These are phyloP conservation scores for Diarsia brunnea DNA, from an alignment of 2,888 invertebrate genomes.

Conservation along the genomic window DNA sequence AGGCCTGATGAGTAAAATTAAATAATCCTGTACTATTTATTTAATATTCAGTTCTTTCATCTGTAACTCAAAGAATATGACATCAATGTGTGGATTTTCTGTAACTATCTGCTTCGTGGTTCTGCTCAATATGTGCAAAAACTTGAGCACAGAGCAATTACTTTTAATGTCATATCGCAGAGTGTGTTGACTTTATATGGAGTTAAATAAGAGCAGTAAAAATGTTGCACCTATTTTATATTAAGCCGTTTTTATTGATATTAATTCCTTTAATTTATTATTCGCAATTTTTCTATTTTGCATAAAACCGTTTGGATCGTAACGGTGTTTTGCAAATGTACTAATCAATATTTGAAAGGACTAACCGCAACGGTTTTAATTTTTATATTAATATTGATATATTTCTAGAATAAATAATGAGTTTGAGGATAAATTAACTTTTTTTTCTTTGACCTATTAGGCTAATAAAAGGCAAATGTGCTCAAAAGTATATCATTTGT, in stretches of 20 bases:
- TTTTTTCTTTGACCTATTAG: not conserved
- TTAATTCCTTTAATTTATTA: constrained; percentile 2
- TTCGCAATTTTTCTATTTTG: too few relatives aligned
- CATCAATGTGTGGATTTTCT: constrained; percentile 21
- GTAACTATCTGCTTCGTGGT: not conserved
- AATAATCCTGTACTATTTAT: not conserved
- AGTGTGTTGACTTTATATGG: constrained; percentile 54
- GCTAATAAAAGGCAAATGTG: not conserved
- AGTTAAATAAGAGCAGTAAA: constrained; percentile 35
- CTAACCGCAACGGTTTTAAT: constrained; percentile 7
- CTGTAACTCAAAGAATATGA: not conserved
- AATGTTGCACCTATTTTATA: constrained; percentile 35
- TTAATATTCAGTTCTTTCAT: not conserved
- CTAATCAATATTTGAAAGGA: not conserved
- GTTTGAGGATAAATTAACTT: not conserved
- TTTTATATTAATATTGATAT: constrained; percentile 9
- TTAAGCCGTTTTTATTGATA: constrained; percentile 23
- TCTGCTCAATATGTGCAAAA: constrained; percentile 49
- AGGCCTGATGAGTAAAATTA: too few relatives aligned
- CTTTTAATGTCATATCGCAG: constrained; percentile 55
- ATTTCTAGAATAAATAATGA: not conserved
- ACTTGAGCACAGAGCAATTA: constrained; percentile 50
- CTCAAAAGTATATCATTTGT: too few relatives aligned
- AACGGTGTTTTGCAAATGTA: constrained; percentile 5
- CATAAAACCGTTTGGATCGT: not conserved